Base-by-base conservation (phyloP, 2,888 invertebrate species). In the Lepidocyrtinus sp. region DNA sequence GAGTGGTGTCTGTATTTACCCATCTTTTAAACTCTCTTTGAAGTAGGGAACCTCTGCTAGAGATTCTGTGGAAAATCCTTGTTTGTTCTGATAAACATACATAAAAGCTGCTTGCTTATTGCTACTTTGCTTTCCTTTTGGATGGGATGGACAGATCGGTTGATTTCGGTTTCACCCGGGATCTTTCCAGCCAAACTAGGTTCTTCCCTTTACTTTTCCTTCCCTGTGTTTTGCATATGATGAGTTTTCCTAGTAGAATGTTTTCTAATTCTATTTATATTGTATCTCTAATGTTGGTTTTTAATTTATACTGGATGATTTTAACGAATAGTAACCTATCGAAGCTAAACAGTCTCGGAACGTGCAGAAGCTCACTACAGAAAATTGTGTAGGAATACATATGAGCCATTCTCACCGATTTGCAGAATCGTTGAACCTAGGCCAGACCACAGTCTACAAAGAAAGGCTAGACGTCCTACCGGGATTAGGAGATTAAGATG, bases 81-180 rank as follows among this genome's bases (percentile, higher is more conserved):
- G 36, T 36, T 36, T 36, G 36, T 5, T 5, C 36, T 36, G 36
- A 36, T 36, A 36, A 36, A 36, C 36, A 36, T 5, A 36, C 5
- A 12, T 12, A 36, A 12, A 12, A 36, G 36, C n/a, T n/a, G n/a
- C n/a, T 36, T 36, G 36, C 36, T 36, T 36, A 36, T 36, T 36
- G 36, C 36, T 36, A 36, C 36, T 36, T 36, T 36, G 36, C 36
- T 36, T n/a, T 15, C 24, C 75, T 68, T 61, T 61, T 62, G 19
- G 55, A 46, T 62, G 55, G 69, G 61, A 75, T 68, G 61, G 68
- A 50, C 50, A 26, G 21, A 26, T 75, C 75, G 75, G 75, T 21
- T 19, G 1, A 26, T 19, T 61, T 69, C 75, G 75, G 75, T 46
- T 9, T 19, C n/a, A 62, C 26, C 63, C 75, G 75, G 75, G 63